Evolutionary conservation across 1,140 invertebrate genomes (phyloP), one percentile per base, ranked within the genome.

Genomic region (Wiebesia pumilae): DNA sequence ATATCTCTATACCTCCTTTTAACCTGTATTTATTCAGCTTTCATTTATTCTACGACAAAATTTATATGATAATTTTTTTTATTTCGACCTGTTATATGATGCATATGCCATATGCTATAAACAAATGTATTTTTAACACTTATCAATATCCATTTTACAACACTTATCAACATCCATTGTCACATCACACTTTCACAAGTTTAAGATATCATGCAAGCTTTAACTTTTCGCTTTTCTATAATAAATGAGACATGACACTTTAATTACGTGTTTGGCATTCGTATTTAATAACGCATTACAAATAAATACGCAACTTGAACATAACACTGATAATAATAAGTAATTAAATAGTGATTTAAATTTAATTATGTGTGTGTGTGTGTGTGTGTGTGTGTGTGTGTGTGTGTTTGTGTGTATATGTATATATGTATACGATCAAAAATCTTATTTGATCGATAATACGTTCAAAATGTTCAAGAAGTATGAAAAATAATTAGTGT

Each of bases 11-110:
- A 47, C 54, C 21, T 71, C 14, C 19, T 71, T 71, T 79, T 67
- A 80, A 80, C 65, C 38, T 65, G 73, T 79, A 71, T 73, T 80
- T 80, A 81, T 73, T 85, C 84, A 85, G 43, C 84, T 85, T 85
- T 58, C 47, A 81, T 75, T 81, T 62, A 81, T 24, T 43, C 38
- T 54, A n/a, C 30, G 9, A 69, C 6, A 62, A 80, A 62, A 75
- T 69, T 12, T 75, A 27, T 75, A 43, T 67, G 4, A 38, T 16
- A 40, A 79, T 67, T 43, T 79, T 33, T 51, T 19, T 38, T 81
- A 40, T 43, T 73, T 81, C 51, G 12, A 81, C 14, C 69, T 71
- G 1, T 43, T 69, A 58, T 58, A 3, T 75, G n/a, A 24, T 62
- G 67, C 65, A 75, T 27, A 38, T 73, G 3, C 47, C 7, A 85